phyloP scores from a whole-genome alignment of 2,797 vertebrate genomes.

The Lophotriccus pileatus region DNA sequence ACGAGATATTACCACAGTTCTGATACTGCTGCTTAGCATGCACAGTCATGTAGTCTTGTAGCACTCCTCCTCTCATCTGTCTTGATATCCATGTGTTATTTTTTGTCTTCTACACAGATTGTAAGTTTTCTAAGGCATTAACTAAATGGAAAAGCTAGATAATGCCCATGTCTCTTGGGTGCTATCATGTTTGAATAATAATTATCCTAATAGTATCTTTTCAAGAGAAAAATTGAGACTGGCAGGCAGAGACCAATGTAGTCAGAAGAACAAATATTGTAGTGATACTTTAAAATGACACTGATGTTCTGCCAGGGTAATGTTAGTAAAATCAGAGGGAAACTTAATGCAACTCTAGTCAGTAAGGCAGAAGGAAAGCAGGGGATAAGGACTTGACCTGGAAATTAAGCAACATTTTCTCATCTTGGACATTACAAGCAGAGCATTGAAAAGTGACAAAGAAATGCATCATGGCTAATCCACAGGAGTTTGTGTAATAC shows the following conservation, averaged over 20 bases:
- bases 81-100: background rate
- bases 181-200: background rate
- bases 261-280: background rate
- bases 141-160: background rate
- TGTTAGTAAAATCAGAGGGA: background rate
- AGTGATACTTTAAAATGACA: background rate
- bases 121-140: background rate
- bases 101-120: background rate
- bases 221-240: background rate
- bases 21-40: background rate
- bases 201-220: background rate
- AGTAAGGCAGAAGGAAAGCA: background rate
- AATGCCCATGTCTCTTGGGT: background rate
- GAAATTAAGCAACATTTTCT: background rate
- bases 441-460: background rate
- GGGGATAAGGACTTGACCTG: background rate
- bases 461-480: background rate
- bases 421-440: background rate
- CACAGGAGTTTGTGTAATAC: background rate
- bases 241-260: background rate
- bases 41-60: accelerated
- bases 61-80: background rate
- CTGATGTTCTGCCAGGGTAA: background rate
- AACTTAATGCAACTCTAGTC: background rate
- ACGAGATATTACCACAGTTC: background rate